phyloP scores from a whole-genome alignment of 2,888 invertebrate genomes.

The Temnothorax rugatulus region DNA sequence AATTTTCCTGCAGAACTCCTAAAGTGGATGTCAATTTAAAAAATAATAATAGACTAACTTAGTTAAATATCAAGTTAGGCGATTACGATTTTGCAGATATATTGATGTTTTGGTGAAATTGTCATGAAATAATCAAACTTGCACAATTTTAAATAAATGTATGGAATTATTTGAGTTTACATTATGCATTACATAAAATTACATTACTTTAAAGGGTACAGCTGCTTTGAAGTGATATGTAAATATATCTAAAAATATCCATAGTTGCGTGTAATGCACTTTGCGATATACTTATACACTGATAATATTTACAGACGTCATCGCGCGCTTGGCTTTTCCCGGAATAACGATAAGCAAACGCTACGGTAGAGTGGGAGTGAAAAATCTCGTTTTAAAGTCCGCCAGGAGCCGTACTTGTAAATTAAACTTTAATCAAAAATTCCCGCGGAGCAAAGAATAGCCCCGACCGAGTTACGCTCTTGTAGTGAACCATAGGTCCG shows the following conservation, averaged over 20 bases:
- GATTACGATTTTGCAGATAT: background rate
- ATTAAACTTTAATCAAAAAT: conserved; percentile 76
- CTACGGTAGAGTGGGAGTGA: conserved; percentile 45
- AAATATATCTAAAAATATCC: conserved; percentile 30
- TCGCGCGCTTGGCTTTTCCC: conserved; percentile 39
- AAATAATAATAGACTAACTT: background rate
- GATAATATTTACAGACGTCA: conserved; percentile 63
- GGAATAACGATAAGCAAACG: conserved; percentile 48
- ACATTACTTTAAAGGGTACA: background rate
- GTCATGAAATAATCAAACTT: background rate
- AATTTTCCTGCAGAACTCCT: background rate
- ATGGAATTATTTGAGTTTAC: background rate
- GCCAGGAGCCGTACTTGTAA: conserved; percentile 66
- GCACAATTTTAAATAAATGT: background rate
- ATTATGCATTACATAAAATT: background rate
- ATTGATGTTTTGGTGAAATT: background rate
- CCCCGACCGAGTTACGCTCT: conserved; percentile 56
- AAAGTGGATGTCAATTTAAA: background rate
- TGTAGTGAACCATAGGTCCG: conserved; percentile 63
- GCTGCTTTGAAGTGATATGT: background rate
- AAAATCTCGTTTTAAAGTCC: conserved; percentile 74
- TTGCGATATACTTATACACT: conserved; percentile 22
- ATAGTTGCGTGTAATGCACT: conserved; percentile 8
- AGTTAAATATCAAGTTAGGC: background rate
- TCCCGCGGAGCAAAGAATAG: conserved; percentile 62